These are phyloP conservation scores for Umimayanthus chanpuru DNA, from an alignment of 92 coral and sea anemone species.

Conservation along the genomic window DNA sequence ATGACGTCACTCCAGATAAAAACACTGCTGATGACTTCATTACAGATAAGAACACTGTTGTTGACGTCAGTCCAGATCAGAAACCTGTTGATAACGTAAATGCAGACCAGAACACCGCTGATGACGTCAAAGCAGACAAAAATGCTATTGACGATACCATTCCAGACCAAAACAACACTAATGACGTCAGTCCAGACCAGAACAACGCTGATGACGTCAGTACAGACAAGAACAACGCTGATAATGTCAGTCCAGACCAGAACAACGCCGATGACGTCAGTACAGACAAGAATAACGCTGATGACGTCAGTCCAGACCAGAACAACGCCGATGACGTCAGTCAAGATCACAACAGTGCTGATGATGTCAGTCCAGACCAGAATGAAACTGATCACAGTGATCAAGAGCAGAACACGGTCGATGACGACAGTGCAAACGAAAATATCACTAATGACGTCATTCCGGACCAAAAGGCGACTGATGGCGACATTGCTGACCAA, in stretches of 20 bases:
- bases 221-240: background rate
- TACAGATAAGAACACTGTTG: background rate
- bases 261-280: background rate
- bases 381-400: background rate
- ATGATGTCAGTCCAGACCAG: background rate
- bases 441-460: background rate
- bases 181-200: background rate
- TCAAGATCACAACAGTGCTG: background rate
- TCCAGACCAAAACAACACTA: background rate
- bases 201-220: background rate
- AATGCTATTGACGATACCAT: background rate
- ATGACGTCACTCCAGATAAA: background rate
- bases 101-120: background rate
- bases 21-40: background rate
- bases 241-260: background rate
- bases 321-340: background rate
- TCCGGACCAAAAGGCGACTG: conserved; percentile 6
- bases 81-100: background rate
- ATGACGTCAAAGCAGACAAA: background rate
- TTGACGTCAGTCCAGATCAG: background rate
- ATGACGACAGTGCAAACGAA: background rate
- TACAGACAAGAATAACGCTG: background rate
- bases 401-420: background rate
- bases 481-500: background rate
- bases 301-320: background rate